These are phyloP conservation scores for Paratrypauchen microcephalus DNA, from an alignment of 2,797 vertebrate genomes.

Conservation along the genomic window DNA sequence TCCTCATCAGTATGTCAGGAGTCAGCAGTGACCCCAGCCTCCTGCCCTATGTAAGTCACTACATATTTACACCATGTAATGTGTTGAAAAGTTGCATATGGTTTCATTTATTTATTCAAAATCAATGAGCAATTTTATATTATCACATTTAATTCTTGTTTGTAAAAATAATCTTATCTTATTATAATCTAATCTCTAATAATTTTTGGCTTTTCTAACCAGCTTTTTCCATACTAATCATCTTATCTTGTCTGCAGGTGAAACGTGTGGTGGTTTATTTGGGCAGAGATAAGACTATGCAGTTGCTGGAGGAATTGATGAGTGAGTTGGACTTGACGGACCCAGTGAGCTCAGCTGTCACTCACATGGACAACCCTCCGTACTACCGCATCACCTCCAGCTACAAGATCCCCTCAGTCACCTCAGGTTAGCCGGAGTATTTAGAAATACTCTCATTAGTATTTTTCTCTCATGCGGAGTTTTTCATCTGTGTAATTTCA, in stretches of 20 bases:
- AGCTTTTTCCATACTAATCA: not conserved
- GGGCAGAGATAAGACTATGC: conserved; percentile 99
- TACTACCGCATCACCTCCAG: conserved; percentile 97
- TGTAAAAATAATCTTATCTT: no score
- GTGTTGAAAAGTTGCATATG: no score
- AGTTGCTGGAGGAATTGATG: conserved; percentile 95
- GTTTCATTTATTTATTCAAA: no score
- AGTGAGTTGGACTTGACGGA: conserved; percentile 94
- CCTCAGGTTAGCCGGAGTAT: conserved; percentile 85
- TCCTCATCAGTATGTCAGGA: conserved; percentile 97
- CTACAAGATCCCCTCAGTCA: conserved; percentile 96
- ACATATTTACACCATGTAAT: not conserved
- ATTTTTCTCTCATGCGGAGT: not conserved
- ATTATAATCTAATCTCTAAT: no score
- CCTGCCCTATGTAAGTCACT: conserved; percentile 91
- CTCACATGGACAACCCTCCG: conserved; percentile 98
- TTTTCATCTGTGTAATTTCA: conserved; percentile 52
- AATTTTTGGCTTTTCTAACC: not conserved
- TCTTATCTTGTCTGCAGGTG: conserved; percentile 75
- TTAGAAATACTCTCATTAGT: not conserved
- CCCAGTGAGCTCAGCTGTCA: conserved; percentile 91
- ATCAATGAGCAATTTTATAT: no score
- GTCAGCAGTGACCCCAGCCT: conserved; percentile 98
- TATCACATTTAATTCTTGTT: no score
- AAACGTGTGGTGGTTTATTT: conserved; percentile 98